Conservation (phyloP, 2,797 vertebrate species). For the Lithobates sylvaticus region DNA sequence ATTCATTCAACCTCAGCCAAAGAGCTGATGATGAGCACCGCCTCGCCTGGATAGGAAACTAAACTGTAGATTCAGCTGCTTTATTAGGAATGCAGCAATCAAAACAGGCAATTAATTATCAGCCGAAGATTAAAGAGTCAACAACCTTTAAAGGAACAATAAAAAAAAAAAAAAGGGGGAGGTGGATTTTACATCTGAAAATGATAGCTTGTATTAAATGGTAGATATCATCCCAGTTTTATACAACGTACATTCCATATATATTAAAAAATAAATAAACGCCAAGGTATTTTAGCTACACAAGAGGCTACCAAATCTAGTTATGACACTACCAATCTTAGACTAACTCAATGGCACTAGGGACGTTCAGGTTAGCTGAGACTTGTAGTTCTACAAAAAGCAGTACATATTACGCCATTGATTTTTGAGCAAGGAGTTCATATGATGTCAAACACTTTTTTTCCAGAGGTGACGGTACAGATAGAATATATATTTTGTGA, state of each 20-base stretch:
- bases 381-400: background rate
- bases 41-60: constrained; percentile 33
- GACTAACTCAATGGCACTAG: no score
- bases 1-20: constrained; percentile 60
- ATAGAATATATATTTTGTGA: background rate
- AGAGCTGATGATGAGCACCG: constrained; percentile 24
- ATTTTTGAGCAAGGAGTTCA: background rate
- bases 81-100: constrained; percentile 13
- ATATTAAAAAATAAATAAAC: background rate
- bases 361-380: background rate
- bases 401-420: background rate
- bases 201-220: background rate
- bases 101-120: constrained; percentile 1
- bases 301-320: background rate
- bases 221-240: background rate
- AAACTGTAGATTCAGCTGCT: constrained; percentile 16
- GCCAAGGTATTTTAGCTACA: background rate
- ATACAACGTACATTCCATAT: background rate
- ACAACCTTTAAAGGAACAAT: background rate
- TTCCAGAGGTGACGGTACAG: no score
- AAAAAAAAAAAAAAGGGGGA: background rate
- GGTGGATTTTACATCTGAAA: background rate
- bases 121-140: background rate
- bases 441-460: background rate
- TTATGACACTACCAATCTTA: background rate